These are phyloP conservation scores for Ophioninae sp. DNA, from an alignment of 2,888 invertebrate species.

Conservation along the genomic window DNA sequence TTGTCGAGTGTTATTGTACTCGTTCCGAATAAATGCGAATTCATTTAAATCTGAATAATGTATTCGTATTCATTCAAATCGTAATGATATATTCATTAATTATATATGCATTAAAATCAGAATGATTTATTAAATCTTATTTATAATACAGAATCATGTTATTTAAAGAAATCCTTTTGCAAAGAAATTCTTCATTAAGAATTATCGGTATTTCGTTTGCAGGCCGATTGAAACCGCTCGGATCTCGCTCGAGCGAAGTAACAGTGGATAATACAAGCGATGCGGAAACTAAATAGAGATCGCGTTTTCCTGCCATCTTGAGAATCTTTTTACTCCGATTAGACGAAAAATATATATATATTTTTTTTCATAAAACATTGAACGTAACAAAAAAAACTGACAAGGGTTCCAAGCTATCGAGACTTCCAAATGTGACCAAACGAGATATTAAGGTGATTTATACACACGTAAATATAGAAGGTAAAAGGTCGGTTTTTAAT, in stretches of 20 bases:
- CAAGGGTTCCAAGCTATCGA: slow-evolving; percentile 34
- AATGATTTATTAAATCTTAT: no score
- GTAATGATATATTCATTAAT: no score
- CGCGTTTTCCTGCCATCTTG: neutral
- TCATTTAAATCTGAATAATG: no score
- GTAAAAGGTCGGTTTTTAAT: slow-evolving; percentile 41
- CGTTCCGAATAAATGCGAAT: neutral
- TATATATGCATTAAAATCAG: no score
- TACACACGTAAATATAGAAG: slow-evolving; percentile 2
- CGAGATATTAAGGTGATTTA: slow-evolving; percentile 23
- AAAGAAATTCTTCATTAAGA: neutral
- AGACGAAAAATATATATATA: neutral
- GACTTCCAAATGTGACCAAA: slow-evolving; percentile 51
- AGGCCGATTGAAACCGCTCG: slow-evolving; percentile 64
- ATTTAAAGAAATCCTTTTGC: no score
- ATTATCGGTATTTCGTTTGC: slow-evolving; percentile 46
- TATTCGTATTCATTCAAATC: no score
- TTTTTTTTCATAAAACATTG: slow-evolving; percentile 10
- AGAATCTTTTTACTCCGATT: neutral
- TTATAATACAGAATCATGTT: no score
- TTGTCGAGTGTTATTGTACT: no score
- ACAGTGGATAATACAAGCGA: slow-evolving; percentile 61
- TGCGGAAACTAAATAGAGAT: slow-evolving; percentile 54
- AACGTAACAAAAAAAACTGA: slow-evolving; percentile 26
- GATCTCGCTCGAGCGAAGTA: slow-evolving; percentile 53